Percentiles rank a stretch among this genome's conserved stretches.
phyloP scores from a whole-genome alignment of 1,140 invertebrate genomes.

The Drosophila miranda region DNA sequence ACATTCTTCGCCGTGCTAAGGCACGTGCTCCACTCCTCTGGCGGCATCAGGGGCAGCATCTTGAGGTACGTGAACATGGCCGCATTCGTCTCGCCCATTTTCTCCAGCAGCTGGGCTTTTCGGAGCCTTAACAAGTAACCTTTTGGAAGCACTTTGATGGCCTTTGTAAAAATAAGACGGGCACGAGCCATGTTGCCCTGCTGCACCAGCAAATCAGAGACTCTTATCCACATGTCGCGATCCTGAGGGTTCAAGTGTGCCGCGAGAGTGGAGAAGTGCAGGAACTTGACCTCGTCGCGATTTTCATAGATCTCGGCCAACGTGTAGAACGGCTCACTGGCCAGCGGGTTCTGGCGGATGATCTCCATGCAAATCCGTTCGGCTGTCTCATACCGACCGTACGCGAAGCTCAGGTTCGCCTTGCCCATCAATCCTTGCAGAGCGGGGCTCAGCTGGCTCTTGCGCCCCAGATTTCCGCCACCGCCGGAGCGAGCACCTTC shows the following conservation, averaged over 20 bases:
- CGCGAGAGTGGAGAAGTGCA: conserved; percentile 93
- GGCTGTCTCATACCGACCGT: conserved; percentile 91
- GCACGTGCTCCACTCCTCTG: conserved; percentile 87
- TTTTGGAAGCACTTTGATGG: conserved; percentile 86
- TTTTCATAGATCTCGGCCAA: conserved; percentile 95
- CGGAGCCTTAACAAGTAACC: conserved; percentile 89
- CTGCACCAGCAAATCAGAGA: conserved; percentile 91
- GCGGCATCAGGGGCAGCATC: conserved; percentile 86
- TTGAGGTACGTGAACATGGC: conserved; percentile 89
- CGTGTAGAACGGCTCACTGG: conserved; percentile 94
- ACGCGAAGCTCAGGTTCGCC: conserved; percentile 93
- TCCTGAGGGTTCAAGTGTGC: conserved; percentile 92
- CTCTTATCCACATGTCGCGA: conserved; percentile 91
- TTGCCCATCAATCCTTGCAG: conserved; percentile 95
- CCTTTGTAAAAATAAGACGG: conserved; percentile 91
- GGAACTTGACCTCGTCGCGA: conserved; percentile 91
- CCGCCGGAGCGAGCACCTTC: conserved; percentile 13
- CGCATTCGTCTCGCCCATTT: conserved; percentile 88
- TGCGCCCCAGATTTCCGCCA: conserved; percentile 33
- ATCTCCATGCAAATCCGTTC: conserved; percentile 96
- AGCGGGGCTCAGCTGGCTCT: conserved; percentile 85
- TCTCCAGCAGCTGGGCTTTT: conserved; percentile 88
- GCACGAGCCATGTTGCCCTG: conserved; percentile 90
- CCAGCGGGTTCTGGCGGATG: conserved; percentile 92
- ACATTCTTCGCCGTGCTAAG: conserved; percentile 90